Evolutionary conservation across 1,140 invertebrate genomes (phyloP).

Genomic region (Trachelipus rathkii): DNA sequence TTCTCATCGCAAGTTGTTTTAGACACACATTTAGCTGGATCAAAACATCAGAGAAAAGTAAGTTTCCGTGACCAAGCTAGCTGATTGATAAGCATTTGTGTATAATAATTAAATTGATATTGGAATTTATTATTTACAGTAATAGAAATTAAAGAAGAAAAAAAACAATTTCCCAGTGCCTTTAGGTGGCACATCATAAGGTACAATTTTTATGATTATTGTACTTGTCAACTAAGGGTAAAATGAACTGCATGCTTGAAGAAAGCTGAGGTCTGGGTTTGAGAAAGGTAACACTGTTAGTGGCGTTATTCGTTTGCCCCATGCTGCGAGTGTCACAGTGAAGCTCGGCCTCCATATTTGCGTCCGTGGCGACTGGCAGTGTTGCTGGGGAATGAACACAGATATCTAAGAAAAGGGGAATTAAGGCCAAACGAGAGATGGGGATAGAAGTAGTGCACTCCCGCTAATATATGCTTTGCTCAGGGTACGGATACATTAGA

Average conservation of each 20-base stretch:
- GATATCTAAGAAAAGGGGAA: slow-evolving; percentile 23
- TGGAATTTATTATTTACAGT: background rate
- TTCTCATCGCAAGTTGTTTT: slow-evolving; percentile 44
- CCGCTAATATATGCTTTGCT: slow-evolving; percentile 34
- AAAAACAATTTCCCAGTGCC: no score
- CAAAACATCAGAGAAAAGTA: slow-evolving; percentile 43
- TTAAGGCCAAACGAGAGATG: slow-evolving; percentile 19
- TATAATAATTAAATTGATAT: background rate
- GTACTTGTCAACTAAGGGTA: slow-evolving; percentile 36
- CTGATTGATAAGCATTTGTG: no score
- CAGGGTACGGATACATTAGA: background rate
- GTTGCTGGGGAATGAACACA: slow-evolving; percentile 43
- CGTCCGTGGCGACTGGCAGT: slow-evolving; percentile 43
- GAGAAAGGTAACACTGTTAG: slow-evolving; percentile 40
- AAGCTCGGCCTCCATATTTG: slow-evolving; percentile 42
- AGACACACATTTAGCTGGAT: slow-evolving; percentile 39
- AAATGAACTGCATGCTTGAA: slow-evolving; percentile 41
- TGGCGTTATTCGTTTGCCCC: slow-evolving; percentile 42
- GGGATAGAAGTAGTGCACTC: slow-evolving; percentile 25
- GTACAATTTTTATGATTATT: background rate
- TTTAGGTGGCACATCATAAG: no score
- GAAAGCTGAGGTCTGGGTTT: slow-evolving; percentile 40
- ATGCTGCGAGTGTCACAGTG: slow-evolving; percentile 43
- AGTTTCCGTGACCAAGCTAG: background rate
- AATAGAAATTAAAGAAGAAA: background rate